Evolutionary conservation across 2,797 vertebrate species (phyloP), one percentile per base, ranked within the genome.

Genomic region (Zonotrichia albicollis): DNA sequence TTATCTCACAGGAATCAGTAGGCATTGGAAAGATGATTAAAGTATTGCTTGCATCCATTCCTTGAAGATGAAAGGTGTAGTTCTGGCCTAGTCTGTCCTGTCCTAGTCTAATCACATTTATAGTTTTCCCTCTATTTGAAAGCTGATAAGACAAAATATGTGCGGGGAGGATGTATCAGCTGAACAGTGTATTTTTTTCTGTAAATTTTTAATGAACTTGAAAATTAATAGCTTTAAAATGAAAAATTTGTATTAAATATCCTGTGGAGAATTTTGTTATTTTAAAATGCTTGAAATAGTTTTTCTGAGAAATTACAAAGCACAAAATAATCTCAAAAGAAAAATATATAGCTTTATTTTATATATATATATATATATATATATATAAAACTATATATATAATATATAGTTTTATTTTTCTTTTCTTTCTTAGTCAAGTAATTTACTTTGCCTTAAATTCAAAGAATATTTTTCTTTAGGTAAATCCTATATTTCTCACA

Each of bases 381-480:
- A n/a, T n/a, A n/a, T n/a, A n/a, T n/a, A n/a, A n/a, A n/a, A n/a
- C n/a, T n/a, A n/a, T n/a, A n/a, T n/a, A n/a, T n/a, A n/a, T n/a
- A n/a, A n/a, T n/a, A n/a, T n/a, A n/a, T n/a, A n/a, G 16, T 1
- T 1, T 8, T 46, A 0, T 8, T 46, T 21, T 45, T 3, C 8
- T 70, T 58, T 83, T 53, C 17, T 60, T 61, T 38, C 11, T 36
- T 2, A n/a, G 26, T 77, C 13, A 45, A 43, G 6, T 19, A 1
- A 62, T n/a, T 72, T 88, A 40, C 13, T 46, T 79, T 71, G 17
- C 21, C 40, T 51, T n/a, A 60, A 57, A 68, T 68, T 61, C 30
- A 57, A 16, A 43, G 17, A 42, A 86, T 46, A 1, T 16, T 67
- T 88, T 70, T 16, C 1, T 82, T 83, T 70, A 70, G 8, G 13